Evolutionary conservation across 1,140 invertebrate species (phyloP), one percentile per base, ranked within the genome.

Genomic region (Trichonephila clavata): DNA sequence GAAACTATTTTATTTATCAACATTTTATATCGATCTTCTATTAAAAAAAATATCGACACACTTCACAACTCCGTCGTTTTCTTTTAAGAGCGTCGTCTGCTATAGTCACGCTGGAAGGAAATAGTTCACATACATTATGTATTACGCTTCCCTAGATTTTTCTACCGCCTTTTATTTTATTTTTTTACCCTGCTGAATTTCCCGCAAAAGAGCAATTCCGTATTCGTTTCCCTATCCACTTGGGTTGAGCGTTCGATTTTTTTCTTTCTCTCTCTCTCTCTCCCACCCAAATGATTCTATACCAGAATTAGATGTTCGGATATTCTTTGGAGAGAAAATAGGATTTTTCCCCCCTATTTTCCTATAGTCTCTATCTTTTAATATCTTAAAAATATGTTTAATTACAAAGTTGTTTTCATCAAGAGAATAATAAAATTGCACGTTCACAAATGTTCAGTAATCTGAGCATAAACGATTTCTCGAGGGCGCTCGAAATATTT

Each of bases 51-150:
- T 87, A 87, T 87, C 61, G 86, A 63, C 27, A 39, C 86, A 39
- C 32, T 77, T 77, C 87, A 68, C 87, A 71, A 32, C 65, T 89
- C 14, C 20, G 21, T 71, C 87, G 39, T 89, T 89, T 60, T 57
- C 63, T 89, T 89, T 77, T 87, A 63, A 63, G 50, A 84, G 60
- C 59, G 60, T 87, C 86, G 86, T 32, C 59, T 87, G 60, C 21
- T 50, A n/a, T 39, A 87, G 86, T 87, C 61, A 63, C 21, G 60
- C 32, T 57, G 86, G 32, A 87, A 87, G 60, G 86, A 87, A 87
- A 87, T 87, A 63, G 86, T 77, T 77, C 87, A 77, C 87, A 89
- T 89, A 77, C 87, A 89, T 89, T 71, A 89, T 89, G 65, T 77
- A 89, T 89, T 71, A 77, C 87, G 65, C 87, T 89, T 89, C 65